Conservation (phyloP, 2,888 invertebrate genomes). For the Dendrolimus houi region DNA sequence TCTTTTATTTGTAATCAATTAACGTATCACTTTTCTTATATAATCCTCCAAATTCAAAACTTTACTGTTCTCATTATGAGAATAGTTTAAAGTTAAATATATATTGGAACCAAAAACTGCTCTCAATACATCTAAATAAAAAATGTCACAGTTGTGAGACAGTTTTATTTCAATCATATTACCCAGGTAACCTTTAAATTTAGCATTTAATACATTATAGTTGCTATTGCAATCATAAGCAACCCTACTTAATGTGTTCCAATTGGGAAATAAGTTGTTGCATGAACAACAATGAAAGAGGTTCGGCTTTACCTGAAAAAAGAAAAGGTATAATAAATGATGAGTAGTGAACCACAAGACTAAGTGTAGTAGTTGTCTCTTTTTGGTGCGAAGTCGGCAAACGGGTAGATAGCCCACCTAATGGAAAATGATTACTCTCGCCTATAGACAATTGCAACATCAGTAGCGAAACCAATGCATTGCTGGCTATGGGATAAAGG, state of each 20-base stretch:
- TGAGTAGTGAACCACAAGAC: too few species aligned
- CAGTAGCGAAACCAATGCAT: too few species aligned
- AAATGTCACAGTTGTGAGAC: neutral
- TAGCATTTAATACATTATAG: neutral
- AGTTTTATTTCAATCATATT: neutral
- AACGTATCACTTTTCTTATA: too few species aligned
- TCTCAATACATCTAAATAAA: neutral
- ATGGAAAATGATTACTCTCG: too few species aligned
- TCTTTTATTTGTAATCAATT: too few species aligned
- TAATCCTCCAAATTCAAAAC: too few species aligned
- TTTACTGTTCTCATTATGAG: constrained; percentile 9
- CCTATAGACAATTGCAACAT: too few species aligned
- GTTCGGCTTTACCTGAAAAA: constrained; percentile 36
- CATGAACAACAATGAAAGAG: constrained; percentile 49
- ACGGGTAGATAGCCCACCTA: too few species aligned
- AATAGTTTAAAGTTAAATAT: neutral
- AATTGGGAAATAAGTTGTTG: constrained; percentile 33
- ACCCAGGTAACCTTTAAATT: neutral
- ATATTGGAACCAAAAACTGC: neutral
- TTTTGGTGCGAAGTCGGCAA: too few species aligned
- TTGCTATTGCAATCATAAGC: neutral
- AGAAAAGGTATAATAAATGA: neutral
- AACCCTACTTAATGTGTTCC: constrained; percentile 19
- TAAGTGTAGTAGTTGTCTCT: too few species aligned
- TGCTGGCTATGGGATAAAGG: too few species aligned